A percentile compares a stretch with the other conserved stretches of the same genome.
phyloP scores from a whole-genome alignment of 1,140 invertebrate genomes.

The Papilio helenus region DNA sequence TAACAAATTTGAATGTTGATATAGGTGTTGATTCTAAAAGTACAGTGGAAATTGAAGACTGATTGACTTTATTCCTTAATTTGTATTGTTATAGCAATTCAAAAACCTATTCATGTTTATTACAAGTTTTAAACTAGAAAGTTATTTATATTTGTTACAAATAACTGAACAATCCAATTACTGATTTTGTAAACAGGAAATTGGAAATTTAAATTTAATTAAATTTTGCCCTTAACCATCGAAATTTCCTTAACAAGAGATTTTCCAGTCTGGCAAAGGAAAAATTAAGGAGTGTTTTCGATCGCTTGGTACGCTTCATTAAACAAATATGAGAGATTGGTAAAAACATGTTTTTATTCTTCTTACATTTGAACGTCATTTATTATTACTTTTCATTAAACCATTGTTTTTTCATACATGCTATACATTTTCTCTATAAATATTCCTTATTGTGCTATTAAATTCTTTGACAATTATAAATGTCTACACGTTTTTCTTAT shows the following conservation, averaged over 20 bases:
- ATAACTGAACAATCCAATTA: constrained; percentile 8
- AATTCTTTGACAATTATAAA: background rate
- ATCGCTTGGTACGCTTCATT: background rate
- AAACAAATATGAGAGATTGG: constrained; percentile 19
- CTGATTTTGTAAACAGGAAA: constrained; percentile 16
- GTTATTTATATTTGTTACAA: background rate
- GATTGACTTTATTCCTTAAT: background rate
- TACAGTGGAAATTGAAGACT: background rate
- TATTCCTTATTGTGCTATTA: background rate
- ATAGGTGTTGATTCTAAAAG: background rate
- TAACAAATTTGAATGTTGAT: too few species aligned
- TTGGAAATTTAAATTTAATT: constrained; percentile 27
- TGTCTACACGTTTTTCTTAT: background rate
- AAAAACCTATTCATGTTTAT: constrained; percentile 5
- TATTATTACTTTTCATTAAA: background rate
- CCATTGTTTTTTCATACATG: background rate
- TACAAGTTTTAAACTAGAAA: background rate
- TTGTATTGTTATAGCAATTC: background rate
- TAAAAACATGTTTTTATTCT: constrained; percentile 17
- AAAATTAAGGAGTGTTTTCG: constrained; percentile 24
- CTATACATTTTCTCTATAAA: too few species aligned
- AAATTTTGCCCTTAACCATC: background rate
- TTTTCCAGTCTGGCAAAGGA: background rate
- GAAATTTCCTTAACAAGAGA: constrained; percentile 21
- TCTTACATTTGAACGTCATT: background rate